A percentile compares a stretch with the other conserved stretches of the same genome.
Conservation (phyloP, 2,797 vertebrate genomes). For the Iguana delicatissima region DNA sequence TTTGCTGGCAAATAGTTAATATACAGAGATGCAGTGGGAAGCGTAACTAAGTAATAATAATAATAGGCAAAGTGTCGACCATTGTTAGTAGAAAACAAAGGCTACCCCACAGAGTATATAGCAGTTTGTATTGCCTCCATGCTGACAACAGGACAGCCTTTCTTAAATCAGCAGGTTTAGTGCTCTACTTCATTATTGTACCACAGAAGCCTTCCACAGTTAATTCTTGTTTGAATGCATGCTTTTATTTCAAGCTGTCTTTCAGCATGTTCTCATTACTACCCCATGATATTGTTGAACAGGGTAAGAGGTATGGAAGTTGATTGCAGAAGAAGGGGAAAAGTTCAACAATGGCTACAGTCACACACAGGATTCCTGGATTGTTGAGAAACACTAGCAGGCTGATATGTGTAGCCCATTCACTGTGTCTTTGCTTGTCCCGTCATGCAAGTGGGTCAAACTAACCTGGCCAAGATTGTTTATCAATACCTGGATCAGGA, state of each 20-base stretch:
- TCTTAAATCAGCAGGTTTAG: slow-evolving; percentile 67
- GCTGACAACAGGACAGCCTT: slow-evolving; percentile 64
- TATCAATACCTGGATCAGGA: background rate
- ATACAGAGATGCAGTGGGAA: slow-evolving; percentile 36
- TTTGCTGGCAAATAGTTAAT: slow-evolving; percentile 48
- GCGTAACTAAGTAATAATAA: background rate
- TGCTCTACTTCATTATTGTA: slow-evolving; percentile 69
- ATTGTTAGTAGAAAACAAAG: slow-evolving; percentile 67
- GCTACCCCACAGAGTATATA: slow-evolving; percentile 61
- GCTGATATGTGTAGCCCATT: background rate
- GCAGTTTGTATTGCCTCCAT: slow-evolving; percentile 63
- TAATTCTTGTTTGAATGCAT: slow-evolving; percentile 45
- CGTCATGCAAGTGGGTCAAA: background rate
- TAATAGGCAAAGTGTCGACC: slow-evolving; percentile 38
- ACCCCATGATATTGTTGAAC: background rate
- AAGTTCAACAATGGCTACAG: background rate
- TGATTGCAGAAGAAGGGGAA: background rate
- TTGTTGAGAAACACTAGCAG: background rate
- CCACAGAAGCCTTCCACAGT: slow-evolving; percentile 38
- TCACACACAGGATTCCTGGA: background rate
- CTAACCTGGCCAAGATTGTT: background rate
- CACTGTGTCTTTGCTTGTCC: background rate
- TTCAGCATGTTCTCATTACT: slow-evolving; percentile 45
- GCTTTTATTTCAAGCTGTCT: slow-evolving; percentile 61
- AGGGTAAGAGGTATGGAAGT: background rate